Evolutionary conservation across 2,797 vertebrate species (phyloP).

Genomic region (Centroberyx gerrardi): DNA sequence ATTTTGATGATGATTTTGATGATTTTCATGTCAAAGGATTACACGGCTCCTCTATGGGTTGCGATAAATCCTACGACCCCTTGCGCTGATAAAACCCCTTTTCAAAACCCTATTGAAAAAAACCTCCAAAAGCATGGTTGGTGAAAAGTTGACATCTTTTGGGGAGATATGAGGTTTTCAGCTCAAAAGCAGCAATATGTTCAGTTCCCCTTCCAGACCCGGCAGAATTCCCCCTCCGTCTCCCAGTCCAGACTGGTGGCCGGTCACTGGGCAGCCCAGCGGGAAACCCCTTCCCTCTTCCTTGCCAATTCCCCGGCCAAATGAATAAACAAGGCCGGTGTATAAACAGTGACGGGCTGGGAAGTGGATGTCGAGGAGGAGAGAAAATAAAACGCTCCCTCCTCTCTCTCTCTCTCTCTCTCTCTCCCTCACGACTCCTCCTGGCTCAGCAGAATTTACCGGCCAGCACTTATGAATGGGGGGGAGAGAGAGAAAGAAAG

Average conservation of each 20-base stretch:
- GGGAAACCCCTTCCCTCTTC: constrained; percentile 49
- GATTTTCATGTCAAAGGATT: background rate
- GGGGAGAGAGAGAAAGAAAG: constrained; percentile 7
- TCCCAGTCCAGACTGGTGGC: background rate
- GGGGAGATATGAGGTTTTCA: background rate
- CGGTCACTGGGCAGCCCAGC: constrained; percentile 30
- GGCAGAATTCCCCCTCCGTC: background rate
- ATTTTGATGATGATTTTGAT: background rate
- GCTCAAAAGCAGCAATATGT: background rate
- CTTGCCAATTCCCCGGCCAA: constrained; percentile 30
- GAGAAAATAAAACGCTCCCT: constrained; percentile 25
- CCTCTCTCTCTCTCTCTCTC: constrained; percentile 19
- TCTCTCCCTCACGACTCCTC: constrained; percentile 26
- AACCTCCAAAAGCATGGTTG: no score
- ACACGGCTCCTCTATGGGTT: background rate
- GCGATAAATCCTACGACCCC: background rate
- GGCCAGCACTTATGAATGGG: constrained; percentile 37
- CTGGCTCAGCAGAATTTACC: constrained; percentile 49
- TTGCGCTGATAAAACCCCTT: background rate
- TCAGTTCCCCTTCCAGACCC: background rate
- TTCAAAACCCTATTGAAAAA: background rate
- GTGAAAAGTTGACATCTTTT: background rate
- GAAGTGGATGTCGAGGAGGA: constrained; percentile 2
- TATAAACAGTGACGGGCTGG: constrained; percentile 28
- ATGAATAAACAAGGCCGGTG: constrained; percentile 32